These are phyloP conservation scores for Lutjanus argentimaculatus DNA, from an alignment of 2,797 vertebrate species.

Conservation along the genomic window DNA sequence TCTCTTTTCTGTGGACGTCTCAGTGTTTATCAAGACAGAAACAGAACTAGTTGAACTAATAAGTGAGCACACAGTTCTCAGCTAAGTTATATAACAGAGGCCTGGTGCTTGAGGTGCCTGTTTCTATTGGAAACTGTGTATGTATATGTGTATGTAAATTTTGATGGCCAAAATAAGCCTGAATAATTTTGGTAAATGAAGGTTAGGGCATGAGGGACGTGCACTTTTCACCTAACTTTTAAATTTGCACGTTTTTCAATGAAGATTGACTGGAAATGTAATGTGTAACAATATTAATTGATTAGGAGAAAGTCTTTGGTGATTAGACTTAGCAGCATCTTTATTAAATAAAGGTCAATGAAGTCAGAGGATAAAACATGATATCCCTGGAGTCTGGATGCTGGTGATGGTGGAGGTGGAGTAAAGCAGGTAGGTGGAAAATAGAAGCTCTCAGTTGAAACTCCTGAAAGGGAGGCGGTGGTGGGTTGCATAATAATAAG, in stretches of 20 bases:
- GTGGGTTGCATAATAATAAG: neutral
- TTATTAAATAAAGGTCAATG: neutral
- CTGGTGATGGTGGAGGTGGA: conserved; percentile 12
- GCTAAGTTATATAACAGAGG: conserved; percentile 8
- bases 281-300: neutral
- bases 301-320: neutral
- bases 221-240: neutral
- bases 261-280: neutral
- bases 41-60: conserved; percentile 13
- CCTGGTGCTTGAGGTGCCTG: neutral
- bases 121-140: neutral
- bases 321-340: neutral
- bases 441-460: conserved; percentile 17
- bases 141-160: neutral
- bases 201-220: neutral
- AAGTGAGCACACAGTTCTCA: conserved; percentile 14
- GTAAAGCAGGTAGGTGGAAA: conserved; percentile 18
- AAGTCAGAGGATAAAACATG: neutral
- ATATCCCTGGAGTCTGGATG: neutral
- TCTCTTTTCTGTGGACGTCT: conserved; percentile 17
- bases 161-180: neutral
- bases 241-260: neutral
- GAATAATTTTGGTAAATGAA: neutral
- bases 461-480: neutral
- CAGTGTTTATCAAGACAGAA: conserved; percentile 28